Evolutionary conservation across 2,113 vertebrate species (phyloP), one percentile per base, ranked within the genome.

Genomic region (Strigops habroptila): DNA sequence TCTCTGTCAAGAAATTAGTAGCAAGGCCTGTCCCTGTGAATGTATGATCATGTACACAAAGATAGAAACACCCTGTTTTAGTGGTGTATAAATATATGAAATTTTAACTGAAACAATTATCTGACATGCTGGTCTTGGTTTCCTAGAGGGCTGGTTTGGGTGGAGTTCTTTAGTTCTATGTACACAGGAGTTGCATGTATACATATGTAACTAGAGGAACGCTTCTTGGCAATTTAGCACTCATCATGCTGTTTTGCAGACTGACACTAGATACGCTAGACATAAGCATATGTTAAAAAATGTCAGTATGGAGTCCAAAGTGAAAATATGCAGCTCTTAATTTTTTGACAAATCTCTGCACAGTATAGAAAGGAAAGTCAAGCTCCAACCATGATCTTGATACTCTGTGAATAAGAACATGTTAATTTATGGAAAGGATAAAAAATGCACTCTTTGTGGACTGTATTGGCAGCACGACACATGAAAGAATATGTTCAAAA

Each of bases 221-320:
- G 60, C n/a, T 76, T 92, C 44, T 63, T 89, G 80, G 65, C 73
- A 79, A 64, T 84, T 91, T 80, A 79, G 4, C 70, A 62, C n/a
- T 73, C 67, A 46, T 73, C 64, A 28, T 82, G 53, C 27, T 88
- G 91, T 62, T 95, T 93, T 95, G 39, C 81, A 97, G 91, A 69
- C 41, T 85, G 51, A 85, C 75, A 85, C 70, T 69, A 80, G 65
- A 84, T 91, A 92, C 0, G 94, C 91, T 95, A 95, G 94, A 96
- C 95, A 82, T 76, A 94, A 95, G 65, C 94, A 95, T 97, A 95
- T 95, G 95, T 82, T 95, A 49, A 92, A 93, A 95, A 85, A 82
- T 73, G 84, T 82, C 91, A 94, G 39, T 80, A 57, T 76, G 67
- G 48, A 82, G 65, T 82, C 89, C 92, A 93, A 88, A 82, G 41